phyloP scores from a whole-genome alignment of 2,113 vertebrate genomes.

The Camelus bactrianus region DNA sequence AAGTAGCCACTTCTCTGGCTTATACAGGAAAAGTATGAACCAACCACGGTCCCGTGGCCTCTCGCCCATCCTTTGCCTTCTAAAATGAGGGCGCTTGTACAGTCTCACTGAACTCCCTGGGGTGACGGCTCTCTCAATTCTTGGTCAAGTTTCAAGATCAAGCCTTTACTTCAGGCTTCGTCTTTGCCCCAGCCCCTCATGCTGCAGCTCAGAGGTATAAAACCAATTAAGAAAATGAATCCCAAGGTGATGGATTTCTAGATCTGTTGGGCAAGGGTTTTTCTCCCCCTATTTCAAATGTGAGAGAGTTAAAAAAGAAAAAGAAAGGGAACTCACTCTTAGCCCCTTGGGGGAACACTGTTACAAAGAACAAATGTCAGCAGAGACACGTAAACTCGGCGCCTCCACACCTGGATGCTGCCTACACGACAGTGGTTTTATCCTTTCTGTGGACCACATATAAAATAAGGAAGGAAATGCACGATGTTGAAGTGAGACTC shows the following conservation, averaged over 20 bases:
- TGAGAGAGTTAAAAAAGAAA: neutral
- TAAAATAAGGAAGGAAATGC: neutral
- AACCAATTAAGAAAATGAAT: constrained; percentile 76
- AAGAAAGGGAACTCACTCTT: neutral
- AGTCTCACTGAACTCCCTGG: fast-evolving
- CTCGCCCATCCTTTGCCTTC: neutral
- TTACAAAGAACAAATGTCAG: neutral
- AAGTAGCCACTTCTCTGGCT: neutral
- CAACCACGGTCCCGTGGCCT: fast-evolving
- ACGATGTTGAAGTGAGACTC: neutral
- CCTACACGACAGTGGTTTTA: neutral
- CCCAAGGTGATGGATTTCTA: constrained; percentile 27
- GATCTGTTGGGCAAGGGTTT: constrained; percentile 9
- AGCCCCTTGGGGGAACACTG: neutral
- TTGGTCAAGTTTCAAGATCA: neutral
- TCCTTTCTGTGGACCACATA: neutral
- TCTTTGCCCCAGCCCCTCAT: neutral
- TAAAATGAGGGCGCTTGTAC: fast-evolving
- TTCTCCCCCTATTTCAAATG: neutral
- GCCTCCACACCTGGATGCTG: neutral
- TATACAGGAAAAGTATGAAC: neutral
- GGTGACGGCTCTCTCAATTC: neutral
- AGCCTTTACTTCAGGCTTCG: neutral
- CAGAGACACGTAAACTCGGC: neutral
- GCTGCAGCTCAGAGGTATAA: constrained; percentile 51